These are phyloP conservation scores for Anagrus nilaparvatae DNA, from an alignment of 1,140 invertebrate species.

Conservation along the genomic window DNA sequence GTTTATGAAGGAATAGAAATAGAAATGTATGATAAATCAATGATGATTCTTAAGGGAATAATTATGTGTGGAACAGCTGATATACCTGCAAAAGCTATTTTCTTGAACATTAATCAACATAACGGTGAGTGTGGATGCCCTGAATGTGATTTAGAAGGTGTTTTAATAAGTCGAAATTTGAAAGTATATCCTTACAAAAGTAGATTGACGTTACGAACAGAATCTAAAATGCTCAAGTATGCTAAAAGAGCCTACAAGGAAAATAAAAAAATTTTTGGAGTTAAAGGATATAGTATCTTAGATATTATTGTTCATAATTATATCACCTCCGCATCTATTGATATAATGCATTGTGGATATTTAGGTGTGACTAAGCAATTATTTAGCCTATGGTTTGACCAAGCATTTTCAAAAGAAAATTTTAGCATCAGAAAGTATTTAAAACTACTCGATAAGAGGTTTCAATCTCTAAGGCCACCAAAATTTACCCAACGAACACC, in stretches of 20 bases:
- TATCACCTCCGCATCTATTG: constrained; percentile 13
- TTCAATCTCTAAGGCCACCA: no score
- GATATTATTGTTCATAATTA: constrained; percentile 9
- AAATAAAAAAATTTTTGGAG: not conserved
- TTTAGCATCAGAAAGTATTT: no score
- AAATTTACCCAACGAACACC: no score
- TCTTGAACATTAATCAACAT: not conserved
- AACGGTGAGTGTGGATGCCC: not conserved
- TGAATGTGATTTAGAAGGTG: not conserved
- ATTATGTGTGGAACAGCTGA: not conserved
- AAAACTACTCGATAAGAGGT: no score
- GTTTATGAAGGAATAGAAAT: not conserved
- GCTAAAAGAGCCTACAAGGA: not conserved
- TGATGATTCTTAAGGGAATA: not conserved
- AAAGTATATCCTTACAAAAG: not conserved
- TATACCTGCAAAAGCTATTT: not conserved
- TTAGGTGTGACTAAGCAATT: constrained; percentile 10
- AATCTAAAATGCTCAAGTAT: not conserved
- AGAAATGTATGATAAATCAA: not conserved
- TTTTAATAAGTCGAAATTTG: not conserved
- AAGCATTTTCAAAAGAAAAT: no score
- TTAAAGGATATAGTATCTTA: constrained; percentile 4
- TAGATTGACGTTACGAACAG: not conserved
- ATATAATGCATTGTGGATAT: constrained; percentile 17
- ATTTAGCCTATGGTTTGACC: constrained; percentile 8